A percentile compares a stretch with the other conserved stretches of the same genome.
Evolutionary conservation across 2,888 invertebrate genomes (phyloP).

Genomic region (Cheilosia variabilis): DNA sequence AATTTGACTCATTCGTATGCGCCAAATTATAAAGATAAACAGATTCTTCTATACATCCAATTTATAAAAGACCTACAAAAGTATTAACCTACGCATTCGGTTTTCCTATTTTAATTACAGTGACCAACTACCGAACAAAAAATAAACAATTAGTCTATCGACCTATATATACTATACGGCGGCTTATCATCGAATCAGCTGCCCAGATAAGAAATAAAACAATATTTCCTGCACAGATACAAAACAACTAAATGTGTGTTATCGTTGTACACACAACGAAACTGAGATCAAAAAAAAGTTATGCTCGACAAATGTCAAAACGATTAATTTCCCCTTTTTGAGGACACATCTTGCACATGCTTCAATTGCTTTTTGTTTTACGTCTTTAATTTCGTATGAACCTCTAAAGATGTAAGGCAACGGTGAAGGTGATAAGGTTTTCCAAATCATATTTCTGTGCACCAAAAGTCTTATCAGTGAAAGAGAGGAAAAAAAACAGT

Average conservation of each 20-base stretch:
- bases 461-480: background rate
- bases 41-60: too few relatives aligned
- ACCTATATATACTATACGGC: background rate
- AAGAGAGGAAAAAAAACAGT: background rate
- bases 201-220: background rate
- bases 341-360: background rate
- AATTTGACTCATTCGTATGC: too few relatives aligned
- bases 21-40: too few relatives aligned
- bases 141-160: too few relatives aligned
- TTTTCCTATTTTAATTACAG: too few relatives aligned
- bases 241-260: background rate
- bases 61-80: too few relatives aligned
- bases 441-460: background rate
- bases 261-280: background rate
- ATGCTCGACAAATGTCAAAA: background rate
- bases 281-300: background rate
- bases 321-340: slow-evolving; percentile 2
- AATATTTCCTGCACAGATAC: slow-evolving; percentile 6
- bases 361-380: background rate
- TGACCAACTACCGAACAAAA: too few relatives aligned
- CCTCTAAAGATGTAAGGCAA: background rate
- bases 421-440: background rate
- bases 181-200: background rate
- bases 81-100: too few relatives aligned
- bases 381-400: too few relatives aligned